phyloP scores from a whole-genome alignment of 2,113 vertebrate genomes.

The Phrynosoma blainvillii region DNA sequence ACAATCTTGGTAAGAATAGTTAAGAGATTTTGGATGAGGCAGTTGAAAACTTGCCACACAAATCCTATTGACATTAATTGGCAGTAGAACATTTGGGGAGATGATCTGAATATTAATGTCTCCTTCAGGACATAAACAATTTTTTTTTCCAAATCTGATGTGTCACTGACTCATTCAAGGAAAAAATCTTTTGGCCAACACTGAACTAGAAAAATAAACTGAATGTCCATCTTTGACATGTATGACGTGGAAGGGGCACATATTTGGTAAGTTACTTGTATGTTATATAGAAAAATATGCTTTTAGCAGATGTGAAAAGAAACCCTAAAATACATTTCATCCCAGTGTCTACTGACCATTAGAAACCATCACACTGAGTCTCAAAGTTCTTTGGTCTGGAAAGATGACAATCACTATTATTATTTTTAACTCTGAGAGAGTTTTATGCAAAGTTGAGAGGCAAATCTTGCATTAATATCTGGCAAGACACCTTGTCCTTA shows the following conservation, averaged over 20 bases:
- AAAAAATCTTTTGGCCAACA: conserved; percentile 2
- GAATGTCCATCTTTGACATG: background rate
- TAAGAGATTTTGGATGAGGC: conserved; percentile 14
- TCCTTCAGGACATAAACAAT: conserved; percentile 3
- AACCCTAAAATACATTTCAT: background rate
- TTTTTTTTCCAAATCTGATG: conserved; percentile 14
- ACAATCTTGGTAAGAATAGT: conserved; percentile 24
- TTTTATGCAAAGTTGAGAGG: background rate
- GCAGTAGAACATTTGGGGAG: conserved; percentile 8
- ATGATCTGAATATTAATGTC: conserved; percentile 24
- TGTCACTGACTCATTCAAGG: conserved; percentile 17
- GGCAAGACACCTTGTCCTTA: background rate
- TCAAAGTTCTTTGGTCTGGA: background rate
- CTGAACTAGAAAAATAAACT: background rate
- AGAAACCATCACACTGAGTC: too few species aligned
- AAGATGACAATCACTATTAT: background rate
- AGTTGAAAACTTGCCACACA: background rate
- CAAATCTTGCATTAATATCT: background rate
- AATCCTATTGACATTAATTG: conserved; percentile 37
- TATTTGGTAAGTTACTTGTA: background rate
- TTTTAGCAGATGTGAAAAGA: background rate
- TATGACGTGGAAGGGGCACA: background rate
- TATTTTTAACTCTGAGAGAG: background rate
- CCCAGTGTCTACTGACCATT: background rate
- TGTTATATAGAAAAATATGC: background rate